These are phyloP conservation scores for Stenurella melanura DNA, from an alignment of 2,888 invertebrate genomes.

Conservation along the genomic window DNA sequence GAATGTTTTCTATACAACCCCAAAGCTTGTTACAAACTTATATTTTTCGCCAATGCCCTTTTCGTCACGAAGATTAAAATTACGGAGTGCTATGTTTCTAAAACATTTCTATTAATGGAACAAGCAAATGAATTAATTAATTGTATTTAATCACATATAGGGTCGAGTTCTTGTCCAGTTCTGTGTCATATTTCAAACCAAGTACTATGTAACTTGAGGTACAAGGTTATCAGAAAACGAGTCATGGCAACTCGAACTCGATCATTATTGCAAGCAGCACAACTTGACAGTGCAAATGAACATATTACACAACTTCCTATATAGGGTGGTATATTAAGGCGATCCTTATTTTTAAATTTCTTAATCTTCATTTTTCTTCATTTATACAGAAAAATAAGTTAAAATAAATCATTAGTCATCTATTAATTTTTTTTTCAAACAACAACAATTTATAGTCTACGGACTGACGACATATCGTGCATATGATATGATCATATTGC, in stretches of 20 bases:
- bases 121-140: slow-evolving; percentile 5
- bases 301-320: background rate
- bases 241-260: background rate
- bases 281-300: background rate
- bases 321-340: background rate
- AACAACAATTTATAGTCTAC: too few relatives aligned
- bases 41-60: background rate
- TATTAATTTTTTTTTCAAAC: too few relatives aligned
- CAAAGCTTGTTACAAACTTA: slow-evolving; percentile 23
- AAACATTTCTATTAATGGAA: background rate
- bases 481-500: too few relatives aligned
- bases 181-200: background rate
- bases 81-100: background rate
- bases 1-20: slow-evolving; percentile 7
- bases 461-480: too few relatives aligned
- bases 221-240: slow-evolving; percentile 1
- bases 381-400: too few relatives aligned
- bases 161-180: background rate
- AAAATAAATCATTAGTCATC: too few relatives aligned
- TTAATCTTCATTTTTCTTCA: too few relatives aligned
- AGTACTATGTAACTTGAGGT: background rate
- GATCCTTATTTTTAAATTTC: too few relatives aligned
- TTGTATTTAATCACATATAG: background rate
- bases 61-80: background rate
- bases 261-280: background rate